Conservation (phyloP, 2,888 invertebrate genomes). For the Chloroclysta siterata region DNA sequence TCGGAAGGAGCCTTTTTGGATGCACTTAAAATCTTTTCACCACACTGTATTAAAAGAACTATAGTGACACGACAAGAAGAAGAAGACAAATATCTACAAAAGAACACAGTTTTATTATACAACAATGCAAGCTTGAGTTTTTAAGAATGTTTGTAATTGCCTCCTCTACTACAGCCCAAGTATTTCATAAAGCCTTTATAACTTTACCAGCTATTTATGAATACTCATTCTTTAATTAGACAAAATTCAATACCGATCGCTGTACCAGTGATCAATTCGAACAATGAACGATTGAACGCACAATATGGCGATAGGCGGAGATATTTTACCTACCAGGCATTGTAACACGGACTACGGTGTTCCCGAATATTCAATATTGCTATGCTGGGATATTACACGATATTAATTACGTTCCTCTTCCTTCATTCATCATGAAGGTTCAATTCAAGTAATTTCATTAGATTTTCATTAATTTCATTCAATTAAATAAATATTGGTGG, state of each 20-base stretch:
- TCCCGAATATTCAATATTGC: conserved; percentile 23
- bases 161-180: too few relatives aligned
- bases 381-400: conserved; percentile 15
- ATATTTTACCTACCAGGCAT: conserved; percentile 19
- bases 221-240: conserved; percentile 13
- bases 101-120: too few relatives aligned
- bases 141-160: too few relatives aligned
- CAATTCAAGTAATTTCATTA: neutral
- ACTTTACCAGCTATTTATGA: neutral
- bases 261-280: conserved; percentile 16
- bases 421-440: conserved; percentile 14
- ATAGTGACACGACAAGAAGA: too few relatives aligned
- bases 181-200: neutral
- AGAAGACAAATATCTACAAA: too few relatives aligned
- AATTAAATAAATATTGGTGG: too few relatives aligned
- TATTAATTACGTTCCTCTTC: conserved; percentile 25
- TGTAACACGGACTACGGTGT: conserved; percentile 15
- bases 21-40: too few relatives aligned
- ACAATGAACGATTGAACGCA: conserved; percentile 19
- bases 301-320: conserved; percentile 17
- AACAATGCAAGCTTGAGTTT: too few relatives aligned
- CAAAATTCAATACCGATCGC: conserved; percentile 14
- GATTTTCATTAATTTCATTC: too few relatives aligned
- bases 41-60: too few relatives aligned
- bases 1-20: too few relatives aligned